Evolutionary conservation across 2,113 vertebrate species (phyloP).

Genomic region (Peromyscus polionotus): DNA sequence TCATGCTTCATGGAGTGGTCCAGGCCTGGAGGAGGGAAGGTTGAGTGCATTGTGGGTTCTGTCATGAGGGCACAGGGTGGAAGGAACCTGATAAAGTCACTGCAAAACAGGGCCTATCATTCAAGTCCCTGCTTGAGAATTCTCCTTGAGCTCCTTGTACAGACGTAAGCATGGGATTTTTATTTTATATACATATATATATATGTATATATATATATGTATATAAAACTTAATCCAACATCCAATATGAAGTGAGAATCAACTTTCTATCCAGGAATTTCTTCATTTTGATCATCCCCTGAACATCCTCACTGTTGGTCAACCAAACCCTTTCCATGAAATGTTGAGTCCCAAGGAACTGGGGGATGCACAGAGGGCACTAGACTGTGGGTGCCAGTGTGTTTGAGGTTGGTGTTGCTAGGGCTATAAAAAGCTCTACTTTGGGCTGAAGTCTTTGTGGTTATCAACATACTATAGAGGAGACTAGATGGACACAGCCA

Average conservation of each 20-base stretch:
- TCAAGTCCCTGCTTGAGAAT: not conserved
- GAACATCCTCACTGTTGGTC: no score
- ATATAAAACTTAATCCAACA: not conserved
- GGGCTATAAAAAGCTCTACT: not conserved
- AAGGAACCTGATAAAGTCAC: not conserved
- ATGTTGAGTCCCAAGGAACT: not conserved
- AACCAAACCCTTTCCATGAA: no score
- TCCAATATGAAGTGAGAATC: not conserved
- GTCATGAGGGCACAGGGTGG: no score
- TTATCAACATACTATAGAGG: not conserved
- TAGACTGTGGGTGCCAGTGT: rapidly evolving
- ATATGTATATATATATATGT: not conserved
- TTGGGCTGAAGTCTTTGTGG: not conserved
- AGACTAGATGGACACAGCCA: not conserved
- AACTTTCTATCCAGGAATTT: no score
- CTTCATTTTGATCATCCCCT: not conserved
- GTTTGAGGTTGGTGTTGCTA: no score
- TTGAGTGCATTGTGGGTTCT: not conserved
- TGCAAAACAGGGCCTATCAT: not conserved
- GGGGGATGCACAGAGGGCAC: no score
- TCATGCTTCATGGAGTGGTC: not conserved
- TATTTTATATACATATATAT: not conserved
- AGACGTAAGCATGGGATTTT: not conserved
- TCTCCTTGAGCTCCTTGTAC: not conserved
- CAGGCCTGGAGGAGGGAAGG: no score